Evolutionary conservation across 2,113 vertebrate genomes (phyloP), one percentile per base, ranked within the genome.

Genomic region (Ochotona curzoniae): DNA sequence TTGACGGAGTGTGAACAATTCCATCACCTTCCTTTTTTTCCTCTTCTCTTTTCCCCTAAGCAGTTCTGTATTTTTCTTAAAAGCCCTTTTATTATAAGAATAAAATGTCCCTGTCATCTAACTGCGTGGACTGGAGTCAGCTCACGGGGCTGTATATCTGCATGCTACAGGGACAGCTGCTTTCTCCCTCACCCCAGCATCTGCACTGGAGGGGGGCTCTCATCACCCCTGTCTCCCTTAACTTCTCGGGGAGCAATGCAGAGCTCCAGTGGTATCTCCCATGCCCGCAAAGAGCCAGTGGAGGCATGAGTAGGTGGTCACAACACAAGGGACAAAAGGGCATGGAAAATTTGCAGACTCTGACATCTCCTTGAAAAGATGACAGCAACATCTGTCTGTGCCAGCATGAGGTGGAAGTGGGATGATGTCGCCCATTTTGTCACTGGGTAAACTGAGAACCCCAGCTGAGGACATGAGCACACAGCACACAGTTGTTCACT

Each of bases 41-140:
- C 82, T 44, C 71, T 84, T 93, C 76, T 76, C 84, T 93, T 6
- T 57, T 93, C 49, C 84, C 60, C 84, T 91, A 75, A 89, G 71
- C 61, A 76, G 49, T 80, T 96, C 81, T 64, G 21, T 91, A 78
- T 89, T 95, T 93, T 95, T 75, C 93, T 94, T 94, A 94, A 93
- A 93, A 96, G 85, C 38, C 8, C 67, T 89, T 89, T 87, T 84
- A 82, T 85, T 74, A 70, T 13, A 69, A 44, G 82, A 93, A 96
- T n/a, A 92, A 89, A 92, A 93, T 23, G 73, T 49, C 54, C 85
- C 75, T 23, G 7, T 92, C 92, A 54, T 71, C 74, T 88, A 87
- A 81, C 30, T 44, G 38, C 30, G 1, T 70, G 54, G n/a, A 23
- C 28, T 3, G 2, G 2, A 93, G 54, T 30, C 70, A 47, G 64